Evolutionary conservation across 2,797 vertebrate species (phyloP).

Genomic region (Manis pentadactyla): DNA sequence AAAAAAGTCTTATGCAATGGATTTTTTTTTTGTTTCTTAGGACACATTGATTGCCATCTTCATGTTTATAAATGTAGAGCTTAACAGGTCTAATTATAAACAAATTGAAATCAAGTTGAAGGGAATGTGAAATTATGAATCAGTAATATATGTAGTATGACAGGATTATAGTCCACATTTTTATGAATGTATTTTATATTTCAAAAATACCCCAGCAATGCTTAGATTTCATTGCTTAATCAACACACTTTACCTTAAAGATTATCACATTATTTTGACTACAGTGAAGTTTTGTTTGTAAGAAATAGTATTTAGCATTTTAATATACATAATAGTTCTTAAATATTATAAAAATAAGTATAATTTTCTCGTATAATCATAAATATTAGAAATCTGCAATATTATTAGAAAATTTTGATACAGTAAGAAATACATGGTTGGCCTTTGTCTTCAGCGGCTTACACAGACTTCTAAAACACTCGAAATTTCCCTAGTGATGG

Average conservation of each 20-base stretch:
- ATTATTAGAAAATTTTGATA: neutral
- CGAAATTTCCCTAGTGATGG: neutral
- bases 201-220: constrained; percentile 41
- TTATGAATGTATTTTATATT: neutral
- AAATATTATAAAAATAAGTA: neutral
- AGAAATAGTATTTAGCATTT: constrained; percentile 36
- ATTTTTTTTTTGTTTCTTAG: neutral
- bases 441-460: neutral
- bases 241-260: constrained; percentile 29
- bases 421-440: neutral
- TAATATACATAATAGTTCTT: neutral
- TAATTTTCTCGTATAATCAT: neutral
- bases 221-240: constrained; percentile 42
- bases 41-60: neutral
- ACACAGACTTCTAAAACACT: neutral
- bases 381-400: neutral
- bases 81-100: neutral
- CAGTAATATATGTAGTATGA: neutral
- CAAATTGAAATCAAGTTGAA: neutral
- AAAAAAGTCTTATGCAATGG: neutral
- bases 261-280: neutral
- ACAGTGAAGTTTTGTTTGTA: neutral
- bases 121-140: constrained; percentile 35
- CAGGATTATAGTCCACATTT: neutral
- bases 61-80: neutral